Percentiles rank a stretch among this genome's conserved stretches.
Conservation (phyloP, 2,888 invertebrate genomes). For the Elegia similella region DNA sequence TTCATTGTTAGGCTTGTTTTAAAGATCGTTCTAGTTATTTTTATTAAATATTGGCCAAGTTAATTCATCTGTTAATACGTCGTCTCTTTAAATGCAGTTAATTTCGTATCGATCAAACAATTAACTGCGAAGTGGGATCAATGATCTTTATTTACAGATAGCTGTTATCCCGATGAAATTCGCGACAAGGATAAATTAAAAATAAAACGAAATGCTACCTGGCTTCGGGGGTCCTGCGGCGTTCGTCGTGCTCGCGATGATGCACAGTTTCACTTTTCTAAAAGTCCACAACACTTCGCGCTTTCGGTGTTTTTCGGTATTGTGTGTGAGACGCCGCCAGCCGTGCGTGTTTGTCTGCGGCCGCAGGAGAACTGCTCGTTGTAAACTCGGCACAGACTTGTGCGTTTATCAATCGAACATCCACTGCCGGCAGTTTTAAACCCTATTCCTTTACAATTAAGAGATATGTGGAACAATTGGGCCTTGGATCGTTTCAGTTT, state of each 20-base stretch:
- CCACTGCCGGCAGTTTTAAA: background rate
- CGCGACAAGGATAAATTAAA: conserved; percentile 39
- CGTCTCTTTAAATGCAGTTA: conserved; percentile 31
- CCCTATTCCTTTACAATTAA: background rate
- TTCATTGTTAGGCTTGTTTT: background rate
- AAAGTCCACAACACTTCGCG: conserved; percentile 14
- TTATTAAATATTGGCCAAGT: background rate
- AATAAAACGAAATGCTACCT: conserved; percentile 34
- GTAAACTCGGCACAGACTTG: background rate
- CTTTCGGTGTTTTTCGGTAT: conserved; percentile 13
- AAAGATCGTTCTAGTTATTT: background rate
- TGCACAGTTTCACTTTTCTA: conserved; percentile 24
- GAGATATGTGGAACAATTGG: too few relatives aligned
- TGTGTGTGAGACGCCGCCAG: background rate
- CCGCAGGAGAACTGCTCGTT: conserved; percentile 10
- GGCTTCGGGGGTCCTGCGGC: conserved; percentile 15
- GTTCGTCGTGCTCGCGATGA: conserved; percentile 21
- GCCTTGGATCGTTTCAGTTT: background rate
- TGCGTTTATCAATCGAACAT: conserved; percentile 2
- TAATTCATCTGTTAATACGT: background rate
- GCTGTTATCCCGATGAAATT: conserved; percentile 52
- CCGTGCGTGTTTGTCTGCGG: background rate
- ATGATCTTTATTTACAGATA: conserved; percentile 57
- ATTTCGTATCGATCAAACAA: conserved; percentile 58
- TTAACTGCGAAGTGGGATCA: conserved; percentile 71